A percentile compares a stretch with the other conserved stretches of the same genome.
Conservation (phyloP, 1,140 invertebrate species). For the Lucilia cuprina region DNA sequence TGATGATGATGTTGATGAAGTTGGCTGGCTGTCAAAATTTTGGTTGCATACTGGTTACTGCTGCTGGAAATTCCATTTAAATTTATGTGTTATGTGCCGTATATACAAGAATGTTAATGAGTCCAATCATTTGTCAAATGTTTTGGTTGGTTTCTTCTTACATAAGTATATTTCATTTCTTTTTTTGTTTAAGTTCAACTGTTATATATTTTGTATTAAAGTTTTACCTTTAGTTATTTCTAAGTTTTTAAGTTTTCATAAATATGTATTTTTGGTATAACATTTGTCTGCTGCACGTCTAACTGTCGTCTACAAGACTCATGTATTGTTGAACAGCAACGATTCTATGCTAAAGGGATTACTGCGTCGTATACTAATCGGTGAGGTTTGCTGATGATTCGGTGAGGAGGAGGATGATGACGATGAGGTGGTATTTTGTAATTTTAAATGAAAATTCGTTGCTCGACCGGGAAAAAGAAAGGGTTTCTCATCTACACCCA, state of each 20-base stretch:
- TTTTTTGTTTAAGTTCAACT: not conserved
- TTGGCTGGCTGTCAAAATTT: not conserved
- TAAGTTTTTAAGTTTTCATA: not conserved
- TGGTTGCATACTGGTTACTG: too few species aligned
- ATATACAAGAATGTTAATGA: not conserved
- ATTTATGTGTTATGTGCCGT: not conserved
- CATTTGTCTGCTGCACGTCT: not conserved
- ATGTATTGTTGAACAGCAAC: conserved; percentile 75
- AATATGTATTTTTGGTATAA: not conserved
- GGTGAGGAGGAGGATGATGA: conserved; percentile 35
- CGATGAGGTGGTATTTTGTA: conserved; percentile 47
- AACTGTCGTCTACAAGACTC: conserved; percentile 51
- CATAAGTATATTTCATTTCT: not conserved
- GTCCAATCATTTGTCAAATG: not conserved
- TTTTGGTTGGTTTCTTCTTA: not conserved
- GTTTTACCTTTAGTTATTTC: not conserved
- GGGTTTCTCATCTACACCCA: conserved; percentile 33
- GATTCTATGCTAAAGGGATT: conserved; percentile 87
- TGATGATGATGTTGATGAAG: not conserved
- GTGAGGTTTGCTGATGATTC: conserved; percentile 65
- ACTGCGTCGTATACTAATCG: conserved; percentile 69
- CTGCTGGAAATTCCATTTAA: not conserved
- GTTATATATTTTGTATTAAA: too few species aligned
- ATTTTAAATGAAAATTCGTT: conserved; percentile 53
- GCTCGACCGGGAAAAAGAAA: conserved; percentile 55